Conservation (phyloP, 2,888 invertebrate genomes). For the Amblyjoppa fuscipennis region DNA sequence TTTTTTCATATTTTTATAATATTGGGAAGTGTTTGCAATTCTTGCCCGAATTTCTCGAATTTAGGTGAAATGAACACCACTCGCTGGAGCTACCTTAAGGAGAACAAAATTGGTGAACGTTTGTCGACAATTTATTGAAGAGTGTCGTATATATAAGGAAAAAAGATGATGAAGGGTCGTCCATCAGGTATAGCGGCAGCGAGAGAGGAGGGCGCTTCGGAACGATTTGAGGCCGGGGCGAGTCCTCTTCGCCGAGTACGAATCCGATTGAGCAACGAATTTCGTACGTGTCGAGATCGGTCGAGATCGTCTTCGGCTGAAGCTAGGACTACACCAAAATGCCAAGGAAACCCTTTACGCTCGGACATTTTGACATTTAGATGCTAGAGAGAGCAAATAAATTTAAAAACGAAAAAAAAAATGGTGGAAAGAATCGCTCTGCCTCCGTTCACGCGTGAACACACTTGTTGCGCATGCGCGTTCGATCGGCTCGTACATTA, state of each 20-base stretch:
- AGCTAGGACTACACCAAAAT: slow-evolving; percentile 68
- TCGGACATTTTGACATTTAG: slow-evolving; percentile 72
- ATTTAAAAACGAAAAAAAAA: slow-evolving; percentile 9
- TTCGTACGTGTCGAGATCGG: slow-evolving; percentile 54
- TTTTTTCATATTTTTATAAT: no score
- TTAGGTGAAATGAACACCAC: no score
- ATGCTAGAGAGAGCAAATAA: slow-evolving; percentile 7
- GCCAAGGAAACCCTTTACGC: slow-evolving; percentile 71
- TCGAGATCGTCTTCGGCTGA: slow-evolving; percentile 22
- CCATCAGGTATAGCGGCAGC: background rate
- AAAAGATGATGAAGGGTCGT: no score
- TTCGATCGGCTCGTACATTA: background rate
- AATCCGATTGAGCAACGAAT: slow-evolving; percentile 52
- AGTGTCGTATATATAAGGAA: no score
- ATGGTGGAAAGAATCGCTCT: background rate
- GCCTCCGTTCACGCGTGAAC: background rate
- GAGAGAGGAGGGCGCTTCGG: background rate
- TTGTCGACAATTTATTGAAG: no score
- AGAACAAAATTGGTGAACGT: no score
- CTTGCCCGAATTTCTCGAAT: no score
- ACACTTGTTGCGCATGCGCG: background rate
- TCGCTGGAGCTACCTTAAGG: no score
- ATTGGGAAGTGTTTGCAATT: no score
- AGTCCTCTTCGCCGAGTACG: background rate
- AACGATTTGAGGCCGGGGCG: background rate